A percentile compares a stretch with the other conserved stretches of the same genome.
phyloP scores from a whole-genome alignment of 2,888 invertebrate species.

The Cheilosia variabilis region DNA sequence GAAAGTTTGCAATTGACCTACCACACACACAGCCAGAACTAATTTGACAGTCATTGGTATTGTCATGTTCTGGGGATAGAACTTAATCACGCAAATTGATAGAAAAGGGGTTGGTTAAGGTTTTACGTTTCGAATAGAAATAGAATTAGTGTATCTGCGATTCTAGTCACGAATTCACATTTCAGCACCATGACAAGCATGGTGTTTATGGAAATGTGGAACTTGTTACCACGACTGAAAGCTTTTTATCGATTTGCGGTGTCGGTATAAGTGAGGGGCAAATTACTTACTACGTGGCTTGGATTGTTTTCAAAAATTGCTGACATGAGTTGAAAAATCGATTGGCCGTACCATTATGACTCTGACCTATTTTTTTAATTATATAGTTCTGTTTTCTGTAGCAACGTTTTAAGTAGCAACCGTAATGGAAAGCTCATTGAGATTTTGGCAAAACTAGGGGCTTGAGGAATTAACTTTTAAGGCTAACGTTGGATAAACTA shows the following conservation, averaged over 20 bases:
- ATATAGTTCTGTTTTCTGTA: too few species aligned
- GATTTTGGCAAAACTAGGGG: too few species aligned
- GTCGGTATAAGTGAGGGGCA: neutral
- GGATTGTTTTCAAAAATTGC: too few species aligned
- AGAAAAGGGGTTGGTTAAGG: slow-evolving; percentile 13
- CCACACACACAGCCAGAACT: neutral
- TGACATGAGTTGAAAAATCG: too few species aligned
- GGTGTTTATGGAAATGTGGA: neutral
- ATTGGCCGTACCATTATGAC: too few species aligned
- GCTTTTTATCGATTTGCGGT: neutral
- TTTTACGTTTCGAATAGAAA: neutral
- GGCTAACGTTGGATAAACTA: too few species aligned
- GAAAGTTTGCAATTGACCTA: slow-evolving; percentile 37
- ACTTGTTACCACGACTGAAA: neutral
- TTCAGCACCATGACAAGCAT: neutral
- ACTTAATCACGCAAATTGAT: slow-evolving; percentile 35
- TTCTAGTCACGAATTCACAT: slow-evolving; percentile 42
- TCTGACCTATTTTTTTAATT: too few species aligned
- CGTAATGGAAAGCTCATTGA: too few species aligned
- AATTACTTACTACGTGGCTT: neutral
- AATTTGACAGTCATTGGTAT: slow-evolving; percentile 1
- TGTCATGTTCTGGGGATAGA: neutral
- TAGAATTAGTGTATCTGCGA: neutral
- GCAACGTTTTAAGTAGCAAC: too few species aligned
- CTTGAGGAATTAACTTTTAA: too few species aligned